Evolutionary conservation across 2,888 invertebrate species (phyloP).

Genomic region (Malthinus seriepunctatus): DNA sequence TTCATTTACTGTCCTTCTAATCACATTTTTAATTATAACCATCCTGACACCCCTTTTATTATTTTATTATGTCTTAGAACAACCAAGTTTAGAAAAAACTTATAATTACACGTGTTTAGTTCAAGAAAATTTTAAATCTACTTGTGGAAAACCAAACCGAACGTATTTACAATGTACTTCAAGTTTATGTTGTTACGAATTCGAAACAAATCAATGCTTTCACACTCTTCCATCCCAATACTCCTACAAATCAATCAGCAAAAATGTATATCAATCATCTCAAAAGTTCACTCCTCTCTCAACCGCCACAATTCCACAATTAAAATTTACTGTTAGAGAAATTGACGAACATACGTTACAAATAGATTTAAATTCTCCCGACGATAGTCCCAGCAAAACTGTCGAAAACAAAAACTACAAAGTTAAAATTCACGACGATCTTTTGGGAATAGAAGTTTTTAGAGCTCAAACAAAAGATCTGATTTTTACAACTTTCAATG

Average conservation of each 20-base stretch:
- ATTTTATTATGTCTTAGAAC: not conserved
- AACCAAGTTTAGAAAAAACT: not conserved
- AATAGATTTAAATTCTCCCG: constrained; percentile 34
- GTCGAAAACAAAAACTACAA: constrained; percentile 33
- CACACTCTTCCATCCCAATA: constrained; percentile 50
- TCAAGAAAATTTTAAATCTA: constrained; percentile 37
- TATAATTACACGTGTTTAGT: not conserved
- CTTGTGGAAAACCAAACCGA: constrained; percentile 45
- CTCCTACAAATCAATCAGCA: constrained; percentile 34
- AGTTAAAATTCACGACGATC: constrained; percentile 22
- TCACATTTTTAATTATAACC: not conserved
- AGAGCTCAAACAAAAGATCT: constrained; percentile 39
- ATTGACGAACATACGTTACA: constrained; percentile 33
- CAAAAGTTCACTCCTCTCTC: constrained; percentile 7
- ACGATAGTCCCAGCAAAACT: constrained; percentile 10
- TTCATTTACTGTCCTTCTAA: not conserved
- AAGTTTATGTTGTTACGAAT: constrained; percentile 46
- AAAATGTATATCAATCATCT: not conserved
- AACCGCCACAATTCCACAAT: constrained; percentile 19
- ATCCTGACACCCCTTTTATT: not conserved
- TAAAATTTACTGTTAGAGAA: constrained; percentile 38
- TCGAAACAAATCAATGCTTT: constrained; percentile 41
- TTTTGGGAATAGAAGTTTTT: constrained; percentile 40
- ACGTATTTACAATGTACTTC: constrained; percentile 34
- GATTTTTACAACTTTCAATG: constrained; percentile 60